phyloP scores from a whole-genome alignment of 2,113 vertebrate species.

The Patagioenas fasciata region DNA sequence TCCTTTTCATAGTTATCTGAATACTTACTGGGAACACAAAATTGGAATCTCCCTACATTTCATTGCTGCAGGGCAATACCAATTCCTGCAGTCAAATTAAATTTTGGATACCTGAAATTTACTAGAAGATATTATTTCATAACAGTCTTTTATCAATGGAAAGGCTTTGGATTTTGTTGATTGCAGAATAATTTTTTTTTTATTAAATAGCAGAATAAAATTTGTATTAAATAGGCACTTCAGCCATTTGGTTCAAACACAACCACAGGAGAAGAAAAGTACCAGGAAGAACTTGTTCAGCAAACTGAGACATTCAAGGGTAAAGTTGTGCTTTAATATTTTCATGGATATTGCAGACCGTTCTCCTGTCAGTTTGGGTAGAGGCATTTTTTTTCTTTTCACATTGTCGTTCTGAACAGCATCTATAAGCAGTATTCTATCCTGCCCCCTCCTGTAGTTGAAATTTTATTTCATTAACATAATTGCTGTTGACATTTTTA shows the following conservation, averaged over 20 bases:
- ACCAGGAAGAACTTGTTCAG: neutral
- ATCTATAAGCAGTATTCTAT: neutral
- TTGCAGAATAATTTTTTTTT: neutral
- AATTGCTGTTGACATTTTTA: neutral
- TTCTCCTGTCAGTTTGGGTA: neutral
- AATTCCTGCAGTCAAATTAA: neutral
- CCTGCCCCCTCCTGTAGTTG: neutral
- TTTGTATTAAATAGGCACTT: neutral
- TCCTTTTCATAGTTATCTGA: neutral
- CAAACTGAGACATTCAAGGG: neutral
- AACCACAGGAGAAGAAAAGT: neutral
- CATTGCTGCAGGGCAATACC: neutral
- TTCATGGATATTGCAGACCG: neutral
- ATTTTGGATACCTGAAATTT: neutral
- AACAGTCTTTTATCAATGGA: neutral
- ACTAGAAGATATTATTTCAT: neutral
- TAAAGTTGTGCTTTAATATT: neutral
- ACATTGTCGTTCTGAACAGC: neutral
- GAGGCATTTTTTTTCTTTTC: neutral
- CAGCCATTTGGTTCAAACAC: neutral
- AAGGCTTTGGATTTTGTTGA: neutral
- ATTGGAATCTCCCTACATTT: neutral
- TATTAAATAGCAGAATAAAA: neutral
- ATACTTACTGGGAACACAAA: neutral
- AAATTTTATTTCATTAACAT: neutral